phyloP scores from a whole-genome alignment of 2,888 invertebrate genomes.

The Bugulina stolonifera region DNA sequence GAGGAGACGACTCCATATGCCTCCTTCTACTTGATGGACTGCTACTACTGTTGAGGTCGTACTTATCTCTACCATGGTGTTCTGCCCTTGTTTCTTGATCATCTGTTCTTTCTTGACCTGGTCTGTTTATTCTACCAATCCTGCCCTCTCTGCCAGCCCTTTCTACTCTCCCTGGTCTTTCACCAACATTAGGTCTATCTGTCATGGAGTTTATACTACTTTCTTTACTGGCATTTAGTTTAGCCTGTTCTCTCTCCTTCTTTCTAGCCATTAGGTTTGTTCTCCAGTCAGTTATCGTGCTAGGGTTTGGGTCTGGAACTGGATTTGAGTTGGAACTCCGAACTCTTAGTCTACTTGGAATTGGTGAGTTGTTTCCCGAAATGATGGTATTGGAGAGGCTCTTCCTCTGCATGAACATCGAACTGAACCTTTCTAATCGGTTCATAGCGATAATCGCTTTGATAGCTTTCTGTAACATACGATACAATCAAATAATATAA shows the following conservation, averaged over 20 bases:
- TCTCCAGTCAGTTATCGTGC: neutral
- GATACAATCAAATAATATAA: too few species aligned
- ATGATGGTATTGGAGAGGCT: neutral
- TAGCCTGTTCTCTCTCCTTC: neutral
- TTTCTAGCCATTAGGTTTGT: neutral
- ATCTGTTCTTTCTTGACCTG: too few species aligned
- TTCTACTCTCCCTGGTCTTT: neutral
- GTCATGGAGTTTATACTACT: neutral
- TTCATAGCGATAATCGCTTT: slow-evolving; percentile 78
- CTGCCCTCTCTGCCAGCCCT: neutral
- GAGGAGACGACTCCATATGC: too few species aligned
- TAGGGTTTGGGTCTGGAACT: neutral
- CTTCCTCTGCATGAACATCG: slow-evolving; percentile 13
- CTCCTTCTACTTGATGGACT: too few species aligned
- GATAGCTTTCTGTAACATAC: slow-evolving; percentile 68
- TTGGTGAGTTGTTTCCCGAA: neutral
- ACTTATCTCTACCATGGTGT: too few species aligned
- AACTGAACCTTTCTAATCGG: slow-evolving; percentile 48
- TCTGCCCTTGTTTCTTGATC: too few species aligned
- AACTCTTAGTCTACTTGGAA: neutral
- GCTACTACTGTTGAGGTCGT: too few species aligned
- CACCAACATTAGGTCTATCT: neutral
- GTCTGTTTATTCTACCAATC: neutral
- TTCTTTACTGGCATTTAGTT: neutral
- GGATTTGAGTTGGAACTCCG: neutral